Conservation (phyloP, 2,888 invertebrate genomes). For the Cephus nigrinus region DNA sequence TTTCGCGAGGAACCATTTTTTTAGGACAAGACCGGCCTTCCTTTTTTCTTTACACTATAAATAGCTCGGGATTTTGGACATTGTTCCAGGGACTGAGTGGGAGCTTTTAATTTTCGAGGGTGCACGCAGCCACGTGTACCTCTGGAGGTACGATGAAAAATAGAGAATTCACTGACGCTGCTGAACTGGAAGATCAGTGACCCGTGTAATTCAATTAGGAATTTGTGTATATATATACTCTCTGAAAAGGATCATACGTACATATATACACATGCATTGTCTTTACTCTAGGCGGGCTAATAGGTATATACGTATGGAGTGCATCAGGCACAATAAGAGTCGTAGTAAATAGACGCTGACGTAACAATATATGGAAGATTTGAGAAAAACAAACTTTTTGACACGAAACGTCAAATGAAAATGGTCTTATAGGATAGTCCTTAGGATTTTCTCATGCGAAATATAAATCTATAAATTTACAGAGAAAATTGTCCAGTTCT, state of each 20-base stretch:
- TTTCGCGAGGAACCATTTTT: not conserved
- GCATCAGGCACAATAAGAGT: not conserved
- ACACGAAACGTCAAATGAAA: not conserved
- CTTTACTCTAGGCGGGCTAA: not conserved
- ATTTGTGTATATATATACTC: not conserved
- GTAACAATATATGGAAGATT: not conserved
- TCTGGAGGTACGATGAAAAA: not conserved
- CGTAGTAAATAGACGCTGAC: not conserved
- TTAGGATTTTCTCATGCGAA: not conserved
- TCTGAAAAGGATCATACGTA: too few species aligned
- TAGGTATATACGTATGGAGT: not conserved
- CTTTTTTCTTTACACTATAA: not conserved
- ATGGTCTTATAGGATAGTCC: too few species aligned
- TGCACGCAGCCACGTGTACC: not conserved
- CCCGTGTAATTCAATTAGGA: conserved; percentile 20
- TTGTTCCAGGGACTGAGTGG: not conserved
- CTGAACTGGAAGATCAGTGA: conserved; percentile 14
- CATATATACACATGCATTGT: not conserved
- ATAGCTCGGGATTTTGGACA: not conserved
- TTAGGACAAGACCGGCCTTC: not conserved
- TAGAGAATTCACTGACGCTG: conserved; percentile 12
- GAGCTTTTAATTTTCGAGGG: not conserved
- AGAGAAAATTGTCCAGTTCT: not conserved
- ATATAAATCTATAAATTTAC: not conserved
- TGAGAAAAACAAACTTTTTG: not conserved